Percentiles rank a stretch among this genome's conserved stretches.
These are phyloP conservation scores for Fistularia commersonii DNA, from an alignment of 2,797 vertebrate species.

Conservation along the genomic window DNA sequence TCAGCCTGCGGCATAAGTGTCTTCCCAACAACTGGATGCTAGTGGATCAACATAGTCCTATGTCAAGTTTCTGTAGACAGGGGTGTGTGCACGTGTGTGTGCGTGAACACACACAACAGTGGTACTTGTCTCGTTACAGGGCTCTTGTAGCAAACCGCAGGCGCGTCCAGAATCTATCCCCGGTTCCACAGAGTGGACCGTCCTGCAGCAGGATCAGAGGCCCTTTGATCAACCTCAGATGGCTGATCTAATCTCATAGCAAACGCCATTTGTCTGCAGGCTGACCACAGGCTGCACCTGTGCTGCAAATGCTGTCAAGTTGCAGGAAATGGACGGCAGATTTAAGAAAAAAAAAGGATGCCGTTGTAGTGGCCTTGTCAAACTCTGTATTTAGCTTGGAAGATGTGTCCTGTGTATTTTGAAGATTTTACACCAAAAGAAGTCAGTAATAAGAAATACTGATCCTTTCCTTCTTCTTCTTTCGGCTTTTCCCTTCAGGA, in stretches of 20 bases:
- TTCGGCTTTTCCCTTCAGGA: too few relatives aligned
- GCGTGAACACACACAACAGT: background rate
- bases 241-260: conserved; percentile 44
- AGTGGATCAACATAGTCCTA: conserved; percentile 43
- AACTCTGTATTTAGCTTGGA: conserved; percentile 7
- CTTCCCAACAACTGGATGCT: conserved; percentile 32
- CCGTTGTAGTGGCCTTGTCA: conserved; percentile 26
- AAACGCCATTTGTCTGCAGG: conserved; percentile 40
- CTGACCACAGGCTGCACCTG: conserved; percentile 50
- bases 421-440: too few relatives aligned
- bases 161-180: conserved; percentile 8
- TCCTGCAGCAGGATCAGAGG: conserved; percentile 34
- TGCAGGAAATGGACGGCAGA: background rate
- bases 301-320: conserved; percentile 14
- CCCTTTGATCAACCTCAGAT: conserved; percentile 58
- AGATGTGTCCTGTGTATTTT: conserved; percentile 27
- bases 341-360: background rate
- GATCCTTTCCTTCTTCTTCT: too few relatives aligned
- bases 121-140: background rate
- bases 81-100: background rate
- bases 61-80: conserved; percentile 4
- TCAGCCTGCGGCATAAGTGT: conserved; percentile 52
- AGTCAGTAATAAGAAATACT: too few relatives aligned
- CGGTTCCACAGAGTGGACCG: conserved; percentile 30
- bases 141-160: background rate